Conservation (phyloP, 2,797 vertebrate genomes). For the Erithacus rubecula region DNA sequence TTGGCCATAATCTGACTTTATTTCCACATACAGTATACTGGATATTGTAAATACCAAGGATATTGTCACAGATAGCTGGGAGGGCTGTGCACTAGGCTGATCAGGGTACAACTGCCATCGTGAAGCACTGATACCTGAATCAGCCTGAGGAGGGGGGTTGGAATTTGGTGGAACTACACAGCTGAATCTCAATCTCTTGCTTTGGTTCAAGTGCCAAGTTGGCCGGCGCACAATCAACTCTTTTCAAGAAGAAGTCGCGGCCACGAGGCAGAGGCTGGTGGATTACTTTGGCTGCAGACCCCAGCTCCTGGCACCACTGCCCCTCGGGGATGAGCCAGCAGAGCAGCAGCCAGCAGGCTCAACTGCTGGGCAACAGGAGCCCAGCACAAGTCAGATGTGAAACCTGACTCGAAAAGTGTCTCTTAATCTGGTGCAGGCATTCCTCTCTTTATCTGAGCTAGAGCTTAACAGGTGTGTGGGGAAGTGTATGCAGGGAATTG, state of each 20-base stretch:
- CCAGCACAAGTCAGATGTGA: neutral
- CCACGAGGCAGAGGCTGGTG: slow-evolving; percentile 51
- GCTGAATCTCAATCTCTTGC: neutral
- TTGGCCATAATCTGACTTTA: neutral
- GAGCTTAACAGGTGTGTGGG: neutral
- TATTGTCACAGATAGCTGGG: neutral
- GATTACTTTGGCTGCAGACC: slow-evolving; percentile 56
- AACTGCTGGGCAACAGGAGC: neutral
- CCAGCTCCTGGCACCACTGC: neutral
- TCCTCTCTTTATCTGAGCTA: neutral
- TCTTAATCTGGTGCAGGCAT: neutral
- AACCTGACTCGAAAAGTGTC: neutral
- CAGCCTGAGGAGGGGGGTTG: neutral
- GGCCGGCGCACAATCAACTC: slow-evolving; percentile 1
- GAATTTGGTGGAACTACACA: neutral
- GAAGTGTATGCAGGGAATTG: accelerated
- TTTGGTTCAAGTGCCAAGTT: slow-evolving; percentile 46
- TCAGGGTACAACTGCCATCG: accelerated
- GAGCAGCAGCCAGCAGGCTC: neutral
- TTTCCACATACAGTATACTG: neutral
- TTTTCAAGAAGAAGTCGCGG: slow-evolving; percentile 36
- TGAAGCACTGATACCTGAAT: neutral
- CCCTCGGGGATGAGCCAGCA: neutral
- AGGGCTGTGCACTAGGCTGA: neutral
- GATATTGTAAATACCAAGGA: neutral